Evolutionary conservation across 2,113 vertebrate species (phyloP).

Genomic region (Pseudopodoces humilis): DNA sequence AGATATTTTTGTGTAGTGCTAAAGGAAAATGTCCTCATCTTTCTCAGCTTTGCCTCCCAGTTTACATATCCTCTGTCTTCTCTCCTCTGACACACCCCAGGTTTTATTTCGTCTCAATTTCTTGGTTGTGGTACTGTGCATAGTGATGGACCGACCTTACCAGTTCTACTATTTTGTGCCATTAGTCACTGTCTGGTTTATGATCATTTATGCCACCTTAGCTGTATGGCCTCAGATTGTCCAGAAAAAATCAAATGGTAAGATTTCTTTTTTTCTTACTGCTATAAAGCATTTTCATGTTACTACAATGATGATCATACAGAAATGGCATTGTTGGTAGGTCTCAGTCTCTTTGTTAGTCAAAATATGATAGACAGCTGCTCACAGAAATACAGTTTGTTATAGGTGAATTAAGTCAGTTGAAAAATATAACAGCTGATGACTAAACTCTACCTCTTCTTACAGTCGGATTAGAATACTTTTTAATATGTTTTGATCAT

Average conservation of each 20-base stretch:
- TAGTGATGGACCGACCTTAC: constrained; percentile 96
- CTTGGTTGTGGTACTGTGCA: constrained; percentile 92
- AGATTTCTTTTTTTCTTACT: background rate
- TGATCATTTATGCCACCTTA: constrained; percentile 89
- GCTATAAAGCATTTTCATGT: background rate
- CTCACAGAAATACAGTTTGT: background rate
- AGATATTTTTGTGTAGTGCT: background rate
- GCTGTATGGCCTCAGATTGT: constrained; percentile 93
- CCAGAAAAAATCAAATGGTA: constrained; percentile 93
- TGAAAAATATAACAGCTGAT: background rate
- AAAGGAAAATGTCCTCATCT: background rate
- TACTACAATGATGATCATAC: background rate
- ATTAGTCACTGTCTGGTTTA: constrained; percentile 96
- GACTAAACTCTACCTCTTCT: background rate
- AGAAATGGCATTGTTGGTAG: background rate
- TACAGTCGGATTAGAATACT: background rate
- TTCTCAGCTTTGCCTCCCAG: background rate
- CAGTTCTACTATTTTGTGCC: constrained; percentile 99
- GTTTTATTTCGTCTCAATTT: constrained; percentile 98
- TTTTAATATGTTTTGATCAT: background rate
- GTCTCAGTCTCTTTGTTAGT: background rate
- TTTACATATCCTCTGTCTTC: background rate
- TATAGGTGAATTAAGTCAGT: background rate
- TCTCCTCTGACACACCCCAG: constrained; percentile 60
- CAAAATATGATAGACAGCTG: background rate